Base-by-base conservation (phyloP, 2,113 vertebrate species). In the Meriones unguiculatus region DNA sequence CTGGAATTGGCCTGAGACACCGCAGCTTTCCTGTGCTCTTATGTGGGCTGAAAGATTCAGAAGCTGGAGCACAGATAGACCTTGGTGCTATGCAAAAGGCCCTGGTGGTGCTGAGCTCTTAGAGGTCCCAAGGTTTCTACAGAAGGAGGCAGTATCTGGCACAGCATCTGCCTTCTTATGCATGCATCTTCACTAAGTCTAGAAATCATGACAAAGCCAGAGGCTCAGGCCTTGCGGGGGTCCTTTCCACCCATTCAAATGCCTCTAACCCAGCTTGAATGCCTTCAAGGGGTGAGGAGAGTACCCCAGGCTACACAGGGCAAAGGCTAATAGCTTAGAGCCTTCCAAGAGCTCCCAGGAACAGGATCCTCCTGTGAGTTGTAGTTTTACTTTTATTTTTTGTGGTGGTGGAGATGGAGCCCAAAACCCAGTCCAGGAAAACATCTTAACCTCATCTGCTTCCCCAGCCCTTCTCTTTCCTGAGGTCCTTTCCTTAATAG, bases 151-250 rank as follows among this genome's bases (percentile, higher is more conserved):
- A 32, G 38, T 24, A 11, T 46, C 81, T 72, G 35, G 30, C 32
- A 75, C 11, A 3, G 14, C 57, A 8, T 64, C 81, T 0, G 82
- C 88, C 95, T 93, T 90, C 93, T 78, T 87, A 84, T 69, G 91
- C 91, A 87, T 7, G 38, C 85, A 52, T 75, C 69, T 84, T 46
- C 22, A 0, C 93, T n/a, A 72, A 87, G 24, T 59, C 88, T 69
- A 64, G 81, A 90, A 97, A 72, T 70, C 89, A 18, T 41, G 70
- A 94, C 97, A 92, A 96, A 95, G 96, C 69, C 1, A 2, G 30
- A 38, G 70, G 50, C 80, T 28, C 10, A n/a, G 30, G 57, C 70
- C 0, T 5, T 7, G 54, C 54, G 18, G 96, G 93, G 91, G 69
- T 92, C 84, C 81, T 59, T 10, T 0, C 3, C 86, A 62, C 64